Base-by-base conservation (phyloP, 2,797 vertebrate species). In the Pseudochirops cupreus region DNA sequence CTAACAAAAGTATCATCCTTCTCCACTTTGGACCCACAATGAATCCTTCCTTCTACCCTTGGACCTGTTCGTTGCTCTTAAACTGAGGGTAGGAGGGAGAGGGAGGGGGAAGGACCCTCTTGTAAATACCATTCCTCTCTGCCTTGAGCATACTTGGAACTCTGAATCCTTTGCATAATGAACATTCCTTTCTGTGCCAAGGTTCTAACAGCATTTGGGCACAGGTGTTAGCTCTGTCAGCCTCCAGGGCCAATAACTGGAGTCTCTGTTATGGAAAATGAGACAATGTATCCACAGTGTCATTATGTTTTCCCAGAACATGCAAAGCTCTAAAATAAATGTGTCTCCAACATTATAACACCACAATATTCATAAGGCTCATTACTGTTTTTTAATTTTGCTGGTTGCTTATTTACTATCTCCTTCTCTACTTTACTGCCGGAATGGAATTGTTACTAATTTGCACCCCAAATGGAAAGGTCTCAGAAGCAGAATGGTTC, bases 361-460 rank as follows among this genome's bases (percentile, higher is more conserved):
- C 56, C 95, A 94, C 94, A 16, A 0, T 97, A 98, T 98, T 98
- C 97, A 97, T 97, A 98, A 95, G n/a, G 95, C 94, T 98, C 97
- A 95, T 98, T 98, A 97, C 96, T 95, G 97, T 26, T 97, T 98
- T 87, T 98, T 98, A 98, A 98, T 98, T 98, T 98, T 98, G 96
- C 93, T 97, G 57, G 39, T 90, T 98, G 97, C 54, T 98, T 98
- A 98, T 98, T 98, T 98, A 98, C 97, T 98, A 96, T 97, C 98
- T 98, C 94, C 96, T 98, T 91, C 95, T 89, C 94, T 98, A 82
- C 87, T 97, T 98, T 98, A 98, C 95, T 96, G 94, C 93, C 94
- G 24, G 96, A 90, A 67, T 98, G 94, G 98, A 98, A 98, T 92
- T 95, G 74, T 92, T 98, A 39, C 97, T 98, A 97, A 98, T 95